Evolutionary conservation across 2,888 invertebrate genomes (phyloP), one percentile per base, ranked within the genome.

Genomic region (Bugulina stolonifera): DNA sequence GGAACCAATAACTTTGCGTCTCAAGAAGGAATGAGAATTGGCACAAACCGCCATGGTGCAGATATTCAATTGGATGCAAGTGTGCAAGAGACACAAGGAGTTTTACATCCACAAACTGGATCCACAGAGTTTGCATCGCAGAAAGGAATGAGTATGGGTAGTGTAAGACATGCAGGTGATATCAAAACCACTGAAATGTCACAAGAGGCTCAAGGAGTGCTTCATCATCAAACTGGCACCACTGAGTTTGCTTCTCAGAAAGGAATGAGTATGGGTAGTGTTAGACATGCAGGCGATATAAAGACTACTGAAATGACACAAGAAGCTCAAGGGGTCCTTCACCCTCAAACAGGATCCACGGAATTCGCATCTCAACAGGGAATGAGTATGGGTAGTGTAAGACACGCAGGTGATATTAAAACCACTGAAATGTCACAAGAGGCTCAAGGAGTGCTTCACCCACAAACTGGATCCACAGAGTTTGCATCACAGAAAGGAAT

Each of bases 61-160:
- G 64, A 64, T 32, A 64, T 32, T 32, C 22, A 5, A 27, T 5
- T n/a, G 2, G 18, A 22, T 25, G 64, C 25, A 64, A 34, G 3
- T 2, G 27, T 5, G 2, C 27, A 32, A n/a, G 64, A 64, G n/a
- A 2, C 64, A 10, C 64, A 64, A 64, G 64, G 64, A 10, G 34
- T 64, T 64, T 32, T 64, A 5, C 27, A 64, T 32, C 10, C 64
- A 29, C 64, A 64, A 64, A 64, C 64, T 27, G 64, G 64, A 27
- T 32, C 64, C 14, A n/a, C 32, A 10, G 25, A 64, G 5, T 32
- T 32, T 64, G 64, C 64, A 29, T 64, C 64, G 14, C 64, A 64
- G n/a, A 64, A 64, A 64, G 64, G 64, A 2, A 64, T 64, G 64
- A 64, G 32, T 64, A 27, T 64, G 22, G 64, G 64, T 5, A 32